Evolutionary conservation across 1,140 invertebrate species (phyloP), one percentile per base, ranked within the genome.

Genomic region (Drosophila littoralis): DNA sequence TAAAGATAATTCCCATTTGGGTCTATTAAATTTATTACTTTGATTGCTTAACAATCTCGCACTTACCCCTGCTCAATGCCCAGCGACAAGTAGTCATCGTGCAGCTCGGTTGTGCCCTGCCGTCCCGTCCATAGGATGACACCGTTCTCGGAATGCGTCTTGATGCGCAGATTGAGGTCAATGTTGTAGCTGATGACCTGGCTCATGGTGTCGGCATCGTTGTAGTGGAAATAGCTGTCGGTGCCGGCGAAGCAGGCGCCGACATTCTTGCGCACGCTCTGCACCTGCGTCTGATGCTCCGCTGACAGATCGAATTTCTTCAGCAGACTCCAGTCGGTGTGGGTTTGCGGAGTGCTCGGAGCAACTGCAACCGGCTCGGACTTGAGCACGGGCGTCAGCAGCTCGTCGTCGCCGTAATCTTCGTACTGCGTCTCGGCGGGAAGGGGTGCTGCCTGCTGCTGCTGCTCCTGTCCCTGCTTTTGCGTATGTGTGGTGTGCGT

Each of bases 61-160:
- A 96, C 93, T 80, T 94, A 95, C 42, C 97, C 97, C 69, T 96
- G 93, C 82, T 96, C 95, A 54, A 99, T 94, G 42, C 97, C 97
- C 43, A 99, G 93, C 10, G 97, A 96, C 15, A 99, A 93, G 93
- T 96, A 98, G 79, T 95, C 95, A 91, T 97, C 96, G 92, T 97
- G 96, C 38, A 94, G 94, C 4, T 93, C 93, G 36, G 94, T 94
- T 68, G 93, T 93, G 71, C 94, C 94, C 77, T 95, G 94, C 40
- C 96, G 94, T n/a, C 97, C 97, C 68, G 95, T 96, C 97, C 97
- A 98, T 17, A 99, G 93, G n/a, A 99, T 93, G 52, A 99, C 93
- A 0, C 97, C 98, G 50, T 92, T 88, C 33, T 79, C 76, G 33
- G 92, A 92, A 45, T 91, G 85, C 36, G 92, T 91, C 64, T 92